Percentiles rank a stretch among this genome's conserved stretches.
phyloP scores from a whole-genome alignment of 2,113 vertebrate genomes.

The Carassius auratus region DNA sequence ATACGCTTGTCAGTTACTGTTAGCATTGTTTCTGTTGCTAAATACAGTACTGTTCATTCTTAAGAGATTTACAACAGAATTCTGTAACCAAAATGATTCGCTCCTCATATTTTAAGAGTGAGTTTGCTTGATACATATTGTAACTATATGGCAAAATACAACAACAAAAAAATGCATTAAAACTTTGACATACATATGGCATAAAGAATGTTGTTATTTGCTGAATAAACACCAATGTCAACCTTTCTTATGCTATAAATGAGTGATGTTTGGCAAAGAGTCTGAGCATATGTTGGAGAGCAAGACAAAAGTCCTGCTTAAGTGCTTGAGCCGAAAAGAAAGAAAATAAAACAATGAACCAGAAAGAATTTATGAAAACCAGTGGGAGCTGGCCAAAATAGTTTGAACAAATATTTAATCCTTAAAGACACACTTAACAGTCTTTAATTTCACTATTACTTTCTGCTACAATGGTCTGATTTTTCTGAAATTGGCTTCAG shows the following conservation, averaged over 20 bases:
- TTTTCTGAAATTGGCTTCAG: neutral
- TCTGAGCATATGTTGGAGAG: too few relatives aligned
- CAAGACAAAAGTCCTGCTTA: neutral
- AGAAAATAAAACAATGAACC: neutral
- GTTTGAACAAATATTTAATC: neutral
- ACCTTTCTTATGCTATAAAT: neutral
- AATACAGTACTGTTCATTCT: neutral
- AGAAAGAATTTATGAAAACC: neutral
- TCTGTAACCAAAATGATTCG: neutral
- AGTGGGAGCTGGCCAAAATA: neutral
- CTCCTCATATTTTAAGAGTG: too few relatives aligned
- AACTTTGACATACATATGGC: too few relatives aligned
- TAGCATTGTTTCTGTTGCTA: neutral
- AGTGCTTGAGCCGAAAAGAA: neutral
- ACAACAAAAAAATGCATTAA: too few relatives aligned
- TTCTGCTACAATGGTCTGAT: neutral
- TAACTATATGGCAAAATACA: too few relatives aligned
- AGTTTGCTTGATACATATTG: too few relatives aligned
- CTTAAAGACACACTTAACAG: neutral
- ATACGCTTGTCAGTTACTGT: neutral
- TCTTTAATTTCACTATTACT: neutral
- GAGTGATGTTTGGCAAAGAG: neutral
- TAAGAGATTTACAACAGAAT: neutral
- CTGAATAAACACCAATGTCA: neutral
- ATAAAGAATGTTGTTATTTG: neutral